Base-by-base conservation (phyloP, 2,888 invertebrate genomes). In the Drosophila neutralis region DNA sequence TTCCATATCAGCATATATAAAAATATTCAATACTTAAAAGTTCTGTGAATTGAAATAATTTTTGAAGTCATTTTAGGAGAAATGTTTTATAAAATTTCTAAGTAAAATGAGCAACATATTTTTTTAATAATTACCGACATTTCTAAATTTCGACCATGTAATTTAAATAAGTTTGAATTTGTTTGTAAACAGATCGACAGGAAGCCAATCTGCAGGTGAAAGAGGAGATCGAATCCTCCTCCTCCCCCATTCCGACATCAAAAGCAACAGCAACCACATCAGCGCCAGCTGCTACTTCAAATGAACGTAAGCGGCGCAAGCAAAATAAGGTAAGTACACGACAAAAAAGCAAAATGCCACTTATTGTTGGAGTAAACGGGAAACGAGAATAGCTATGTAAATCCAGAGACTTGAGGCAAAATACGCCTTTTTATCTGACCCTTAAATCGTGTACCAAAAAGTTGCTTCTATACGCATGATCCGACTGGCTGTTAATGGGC, bases 141-240 rank as follows among this genome's bases (percentile, higher is more conserved):
- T 40, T 56, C 27, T 21, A 29, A 6, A 1, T 49, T 18, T 49
- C 18, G 18, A 0, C 18, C 11, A 29, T 18, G 18, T 49, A 27
- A 48, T 49, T 29, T 29, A 21, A 13, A 45, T 11, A 6, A 27
- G 29, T n/a, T 15, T 31, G 21, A n/a, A 60, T 42, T 36, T 66
- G 35, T 56, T 52, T 69, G n/a, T 58, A 33, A 52, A 83, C 93
- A 97, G 97, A 97, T 94, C 96, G 96, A 36, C 96, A 97, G 93
- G 96, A 97, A 92, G 97, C 97, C 74, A 83, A 82, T 11, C 60
- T 78, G 24, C 87, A 87, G 54, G 77, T 65, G 21, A 76, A 67
- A 38, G 53, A 65, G 29, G 77, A 76, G 15, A 38, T 56, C 8
- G n/a, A 51, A 18, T 38, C 69, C 11, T 60, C 82, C 10, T 45